Percentiles rank a stretch among this genome's conserved stretches.
Evolutionary conservation across 2,113 vertebrate genomes (phyloP).

Genomic region (Muscicapa adusta): DNA sequence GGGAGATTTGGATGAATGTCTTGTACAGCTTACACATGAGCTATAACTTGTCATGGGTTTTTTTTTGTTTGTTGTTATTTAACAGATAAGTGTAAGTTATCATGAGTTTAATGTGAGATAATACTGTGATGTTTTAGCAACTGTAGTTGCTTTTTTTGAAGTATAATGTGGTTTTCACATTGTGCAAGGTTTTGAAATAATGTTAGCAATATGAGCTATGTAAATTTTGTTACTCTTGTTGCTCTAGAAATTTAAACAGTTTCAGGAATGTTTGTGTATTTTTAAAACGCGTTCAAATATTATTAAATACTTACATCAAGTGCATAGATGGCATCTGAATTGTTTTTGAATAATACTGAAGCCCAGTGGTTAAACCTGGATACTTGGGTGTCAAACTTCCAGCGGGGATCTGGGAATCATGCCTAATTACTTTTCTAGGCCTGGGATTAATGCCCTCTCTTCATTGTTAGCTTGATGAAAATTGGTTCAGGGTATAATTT

Average conservation of each 20-base stretch:
- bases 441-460: background rate
- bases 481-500: background rate
- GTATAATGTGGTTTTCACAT: rapidly evolving
- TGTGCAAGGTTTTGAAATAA: rapidly evolving
- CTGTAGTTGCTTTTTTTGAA: background rate
- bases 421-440: background rate
- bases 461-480: background rate
- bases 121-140: background rate
- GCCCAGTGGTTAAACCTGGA: background rate
- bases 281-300: background rate
- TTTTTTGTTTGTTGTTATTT: background rate
- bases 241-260: background rate
- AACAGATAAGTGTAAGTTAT: background rate
- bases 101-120: background rate
- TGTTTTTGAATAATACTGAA: background rate
- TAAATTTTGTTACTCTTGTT: background rate
- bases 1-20: background rate
- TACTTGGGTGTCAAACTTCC: background rate
- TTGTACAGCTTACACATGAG: rapidly evolving
- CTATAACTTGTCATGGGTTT: rapidly evolving
- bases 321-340: background rate
- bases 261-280: background rate
- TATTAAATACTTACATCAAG: background rate
- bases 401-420: background rate
- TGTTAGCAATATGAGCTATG: background rate